Evolutionary conservation across 2,113 vertebrate species (phyloP), one percentile per base, ranked within the genome.

Genomic region (Tetrax tetrax): DNA sequence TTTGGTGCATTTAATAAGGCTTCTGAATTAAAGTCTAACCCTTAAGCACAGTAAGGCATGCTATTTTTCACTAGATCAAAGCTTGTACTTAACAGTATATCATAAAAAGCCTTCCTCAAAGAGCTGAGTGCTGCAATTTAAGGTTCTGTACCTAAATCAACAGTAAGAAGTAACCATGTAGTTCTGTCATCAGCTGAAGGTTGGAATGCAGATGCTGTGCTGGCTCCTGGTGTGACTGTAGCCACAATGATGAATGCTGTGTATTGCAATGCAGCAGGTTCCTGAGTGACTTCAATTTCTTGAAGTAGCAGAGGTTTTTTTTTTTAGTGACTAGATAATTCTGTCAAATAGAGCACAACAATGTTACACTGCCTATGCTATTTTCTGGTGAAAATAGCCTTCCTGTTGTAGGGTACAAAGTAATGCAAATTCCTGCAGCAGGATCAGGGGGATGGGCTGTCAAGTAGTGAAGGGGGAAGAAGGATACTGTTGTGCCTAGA

Each of bases 11-110:
- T 81, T 93, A 23, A 84, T 87, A 95, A 92, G 48, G 37, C 38
- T 89, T 91, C 82, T 92, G 83, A 92, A 79, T 88, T 83, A 31
- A 95, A 85, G 29, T 53, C 64, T 82, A 81, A 66, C 60, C 79
- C 69, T 92, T 78, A 63, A 90, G 82, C 38, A 5, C 66, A 74
- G 77, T 43, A 87, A 81, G 48, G 43, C 45, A 27, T 56, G 12
- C 21, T 78, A 48, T 83, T 91, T 92, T 89, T 78, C 14, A 35
- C 11, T 61, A 79, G 33, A 89, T 96, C 66, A 92, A 88, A 89
- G 83, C 65, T 85, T 79, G 33, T 50, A 27, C 0, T 2, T 76
- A 51, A 31, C 16, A 82, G 43, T 82, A 82, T 8, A 37, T 94
- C 3, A 35, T 80, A 56, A 75, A 83, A 88, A 66, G 24, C 56